A percentile compares a stretch with the other conserved stretches of the same genome.
Evolutionary conservation across 2,888 invertebrate genomes (phyloP).

Genomic region (Pheosia tremula): DNA sequence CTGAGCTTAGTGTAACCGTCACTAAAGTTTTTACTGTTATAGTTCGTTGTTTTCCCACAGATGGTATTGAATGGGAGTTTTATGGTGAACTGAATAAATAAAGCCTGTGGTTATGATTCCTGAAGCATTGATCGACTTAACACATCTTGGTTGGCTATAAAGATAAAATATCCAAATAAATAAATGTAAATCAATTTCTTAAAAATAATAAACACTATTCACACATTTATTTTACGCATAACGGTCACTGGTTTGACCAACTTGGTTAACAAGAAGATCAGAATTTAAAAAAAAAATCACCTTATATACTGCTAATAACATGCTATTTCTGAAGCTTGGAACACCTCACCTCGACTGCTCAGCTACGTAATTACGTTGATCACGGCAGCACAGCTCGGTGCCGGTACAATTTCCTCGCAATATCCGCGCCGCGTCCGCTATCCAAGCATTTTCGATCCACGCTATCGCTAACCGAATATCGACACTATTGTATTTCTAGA

Average conservation of each 20-base stretch:
- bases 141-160: no score
- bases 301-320: background rate
- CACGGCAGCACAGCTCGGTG: background rate
- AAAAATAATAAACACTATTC: no score
- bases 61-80: constrained; percentile 2
- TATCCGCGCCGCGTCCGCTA: constrained; percentile 27
- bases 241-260: no score
- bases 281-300: background rate
- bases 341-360: background rate
- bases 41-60: background rate
- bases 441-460: constrained; percentile 9
- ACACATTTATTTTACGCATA: no score
- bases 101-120: background rate
- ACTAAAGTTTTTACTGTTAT: constrained; percentile 1
- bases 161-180: no score
- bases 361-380: background rate
- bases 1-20: background rate
- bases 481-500: background rate
- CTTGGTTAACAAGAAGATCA: no score
- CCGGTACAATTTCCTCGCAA: constrained; percentile 28
- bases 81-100: constrained; percentile 2
- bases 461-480: constrained; percentile 6
- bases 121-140: background rate
- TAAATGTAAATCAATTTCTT: no score
- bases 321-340: background rate